Evolutionary conservation across 2,113 vertebrate species (phyloP).

Genomic region (Rhineura floridana): DNA sequence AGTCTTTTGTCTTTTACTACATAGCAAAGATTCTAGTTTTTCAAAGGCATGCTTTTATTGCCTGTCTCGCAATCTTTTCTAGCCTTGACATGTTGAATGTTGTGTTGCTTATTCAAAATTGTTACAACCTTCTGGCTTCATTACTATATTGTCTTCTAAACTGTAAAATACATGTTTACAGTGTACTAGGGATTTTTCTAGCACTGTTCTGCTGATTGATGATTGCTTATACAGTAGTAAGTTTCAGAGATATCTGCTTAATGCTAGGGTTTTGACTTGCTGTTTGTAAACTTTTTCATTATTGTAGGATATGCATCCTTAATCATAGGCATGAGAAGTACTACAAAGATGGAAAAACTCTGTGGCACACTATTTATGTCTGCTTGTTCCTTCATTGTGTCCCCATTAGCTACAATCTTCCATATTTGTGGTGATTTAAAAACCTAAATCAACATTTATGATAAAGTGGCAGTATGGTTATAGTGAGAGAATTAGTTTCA

Average conservation of each 20-base stretch:
- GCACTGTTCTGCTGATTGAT: background rate
- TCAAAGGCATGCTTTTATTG: background rate
- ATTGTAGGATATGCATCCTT: background rate
- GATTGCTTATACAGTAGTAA: background rate
- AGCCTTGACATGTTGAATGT: background rate
- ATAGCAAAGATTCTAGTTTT: background rate
- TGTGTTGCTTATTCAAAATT: background rate
- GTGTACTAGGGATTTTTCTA: background rate
- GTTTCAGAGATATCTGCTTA: background rate
- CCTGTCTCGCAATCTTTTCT: background rate
- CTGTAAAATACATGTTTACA: background rate
- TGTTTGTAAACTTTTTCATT: background rate
- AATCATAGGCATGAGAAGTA: background rate
- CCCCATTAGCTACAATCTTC: background rate
- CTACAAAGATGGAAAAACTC: background rate
- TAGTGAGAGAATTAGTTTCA: background rate
- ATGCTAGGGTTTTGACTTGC: background rate
- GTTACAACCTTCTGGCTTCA: background rate
- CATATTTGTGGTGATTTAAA: too few species aligned
- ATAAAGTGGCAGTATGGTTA: background rate
- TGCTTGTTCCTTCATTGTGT: background rate
- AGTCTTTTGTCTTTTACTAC: background rate
- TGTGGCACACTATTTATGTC: background rate
- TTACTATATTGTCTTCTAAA: background rate
- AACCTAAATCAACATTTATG: background rate